A percentile compares a stretch with the other conserved stretches of the same genome.
Evolutionary conservation across 2,888 invertebrate genomes (phyloP).

Genomic region (Yponomeuta evonymella): DNA sequence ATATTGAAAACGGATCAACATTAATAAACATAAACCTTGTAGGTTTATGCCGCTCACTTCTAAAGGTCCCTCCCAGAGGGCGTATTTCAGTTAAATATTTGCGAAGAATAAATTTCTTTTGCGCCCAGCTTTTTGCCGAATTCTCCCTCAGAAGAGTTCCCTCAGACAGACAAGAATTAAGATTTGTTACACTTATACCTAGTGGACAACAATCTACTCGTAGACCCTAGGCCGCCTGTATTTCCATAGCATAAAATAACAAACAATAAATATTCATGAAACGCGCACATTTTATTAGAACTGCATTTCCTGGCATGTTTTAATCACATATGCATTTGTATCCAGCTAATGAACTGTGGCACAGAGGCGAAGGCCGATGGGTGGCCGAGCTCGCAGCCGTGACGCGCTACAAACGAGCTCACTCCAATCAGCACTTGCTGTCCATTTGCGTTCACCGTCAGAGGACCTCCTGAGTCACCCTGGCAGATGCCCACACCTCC

Average conservation of each 20-base stretch:
- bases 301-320: neutral
- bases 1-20: neutral
- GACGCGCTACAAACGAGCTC: constrained; percentile 54
- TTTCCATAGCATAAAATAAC: neutral
- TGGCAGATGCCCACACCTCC: constrained; percentile 58
- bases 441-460: constrained; percentile 33
- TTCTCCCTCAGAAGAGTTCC: too few relatives aligned
- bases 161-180: too few relatives aligned
- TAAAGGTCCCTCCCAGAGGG: neutral
- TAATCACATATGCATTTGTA: constrained; percentile 33
- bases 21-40: neutral
- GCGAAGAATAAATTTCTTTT: neutral
- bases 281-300: neutral
- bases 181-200: neutral
- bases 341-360: constrained; percentile 46
- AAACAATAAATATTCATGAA: neutral
- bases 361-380: constrained; percentile 57
- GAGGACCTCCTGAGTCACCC: constrained; percentile 58
- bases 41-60: neutral
- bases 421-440: constrained; percentile 33
- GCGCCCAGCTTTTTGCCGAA: neutral
- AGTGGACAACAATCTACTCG: neutral
- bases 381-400: constrained; percentile 50
- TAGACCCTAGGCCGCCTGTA: neutral
- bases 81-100: neutral